Base-by-base conservation (phyloP, 2,888 invertebrate species). In the Trilocha varians region DNA sequence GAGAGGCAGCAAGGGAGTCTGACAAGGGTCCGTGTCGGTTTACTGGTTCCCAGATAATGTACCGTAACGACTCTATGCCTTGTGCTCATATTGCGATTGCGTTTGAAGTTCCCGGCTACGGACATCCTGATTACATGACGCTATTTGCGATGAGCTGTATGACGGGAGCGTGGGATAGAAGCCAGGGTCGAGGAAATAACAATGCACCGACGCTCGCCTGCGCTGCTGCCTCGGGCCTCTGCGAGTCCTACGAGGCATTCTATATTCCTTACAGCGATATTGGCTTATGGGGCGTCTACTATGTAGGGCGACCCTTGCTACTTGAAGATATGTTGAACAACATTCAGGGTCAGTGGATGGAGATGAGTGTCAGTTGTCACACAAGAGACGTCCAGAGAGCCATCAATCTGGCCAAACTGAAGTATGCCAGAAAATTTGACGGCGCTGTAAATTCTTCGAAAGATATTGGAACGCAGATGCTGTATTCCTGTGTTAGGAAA, bases 241-340 rank as follows among this genome's bases (percentile, higher is more conserved):
- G 87, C 40, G 65, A 78, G 14, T 58, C 55, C 25, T 86, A 70
- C 40, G 70, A 84, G 48, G 63, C 84, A 0, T 87, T 87, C 53
- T 85, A 85, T 47, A 59, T 78, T 5, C 52, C 70, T 0, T 87
- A 83, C 49, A 50, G 65, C 5, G 78, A 78, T 42, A 62, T 78
- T 1, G 84, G 87, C 1, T 60, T 87, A 9, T 87, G 82, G 79
- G 88, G 88, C 4, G 60, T 83, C 6, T 84, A 87, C 41, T 85
- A 78, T 40, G 67, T 79, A 3, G 62, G 66, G 1, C 52, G 64
- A 1, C 59, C 48, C 40, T 51, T 67, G 56, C 50, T 62, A 1
- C n/a, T 73, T n/a, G 76, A 85, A 15, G 69, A 77, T 34, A 71
- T 84, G 65, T 17, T 83, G 13, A 41, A 45, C 15, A 62, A 67